phyloP scores from a whole-genome alignment of 1,140 invertebrate genomes.

The Hypothenemus hampei region DNA sequence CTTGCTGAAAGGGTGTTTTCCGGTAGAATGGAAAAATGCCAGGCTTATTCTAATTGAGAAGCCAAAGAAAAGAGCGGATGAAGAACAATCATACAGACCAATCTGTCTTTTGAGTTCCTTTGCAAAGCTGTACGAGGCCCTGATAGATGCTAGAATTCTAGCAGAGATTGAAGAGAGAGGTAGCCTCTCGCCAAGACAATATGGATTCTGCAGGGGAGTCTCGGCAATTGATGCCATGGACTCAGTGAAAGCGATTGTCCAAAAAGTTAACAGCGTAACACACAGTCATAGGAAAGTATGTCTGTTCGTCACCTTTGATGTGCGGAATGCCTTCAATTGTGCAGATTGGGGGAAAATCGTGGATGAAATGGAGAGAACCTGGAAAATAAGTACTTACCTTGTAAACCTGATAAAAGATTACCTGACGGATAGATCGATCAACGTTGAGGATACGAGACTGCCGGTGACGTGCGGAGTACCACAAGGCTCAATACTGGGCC shows the following conservation, averaged over 20 bases:
- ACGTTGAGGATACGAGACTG: too few species aligned
- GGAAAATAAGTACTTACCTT: too few species aligned
- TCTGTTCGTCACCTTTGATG: slow-evolving; percentile 23
- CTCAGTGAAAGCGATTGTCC: background rate
- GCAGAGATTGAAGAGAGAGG: slow-evolving; percentile 2
- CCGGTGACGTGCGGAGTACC: slow-evolving; percentile 39
- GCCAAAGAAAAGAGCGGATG: background rate
- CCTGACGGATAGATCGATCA: too few species aligned
- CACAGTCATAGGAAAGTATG: background rate
- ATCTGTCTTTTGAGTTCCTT: slow-evolving; percentile 33
- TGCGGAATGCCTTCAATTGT: slow-evolving; percentile 31
- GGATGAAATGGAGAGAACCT: background rate
- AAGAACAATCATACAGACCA: slow-evolving; percentile 17
- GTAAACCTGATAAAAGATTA: too few species aligned
- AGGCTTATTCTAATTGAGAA: slow-evolving; percentile 4
- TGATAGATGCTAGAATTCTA: slow-evolving; percentile 17
- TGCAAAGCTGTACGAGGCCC: slow-evolving; percentile 32
- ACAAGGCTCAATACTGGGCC: slow-evolving; percentile 46
- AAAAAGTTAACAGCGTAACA: background rate
- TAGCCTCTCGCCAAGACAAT: slow-evolving; percentile 9
- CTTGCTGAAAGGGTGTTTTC: background rate
- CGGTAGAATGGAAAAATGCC: background rate
- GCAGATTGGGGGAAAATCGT: slow-evolving; percentile 18
- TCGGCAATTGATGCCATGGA: background rate
- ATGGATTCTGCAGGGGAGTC: slow-evolving; percentile 11